Evolutionary conservation across 2,797 vertebrate species (phyloP), one percentile per base, ranked within the genome.

Genomic region (Spheniscus humboldti): DNA sequence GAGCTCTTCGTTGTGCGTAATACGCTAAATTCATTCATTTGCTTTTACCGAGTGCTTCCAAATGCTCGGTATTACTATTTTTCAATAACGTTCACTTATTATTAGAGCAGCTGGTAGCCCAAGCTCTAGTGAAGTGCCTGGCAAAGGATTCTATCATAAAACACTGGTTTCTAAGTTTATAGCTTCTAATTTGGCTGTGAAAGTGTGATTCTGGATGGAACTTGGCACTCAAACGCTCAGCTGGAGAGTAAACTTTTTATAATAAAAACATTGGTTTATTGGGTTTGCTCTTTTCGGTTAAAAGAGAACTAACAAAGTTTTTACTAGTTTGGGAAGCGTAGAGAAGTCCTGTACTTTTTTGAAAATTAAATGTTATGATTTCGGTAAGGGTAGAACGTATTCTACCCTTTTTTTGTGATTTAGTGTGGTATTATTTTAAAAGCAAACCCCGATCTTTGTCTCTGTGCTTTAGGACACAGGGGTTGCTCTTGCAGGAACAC

Each of bases 131-230:
- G 87, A 95, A 96, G 92, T 94, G 92, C 27, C 79, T 94, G 88
- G 95, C 90, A 96, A 93, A 86, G 66, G 68, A 53, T 55, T 83
- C 66, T 83, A 83, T 64, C 39, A 31, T 94, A 94, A 96, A 96
- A 81, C 92, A 84, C 79, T 94, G 75, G 69, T 95, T 97, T 96
- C 96, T 96, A 96, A 91, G 94, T 97, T 96, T 96, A 96, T 84
- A 94, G 92, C 94, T 97, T 96, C 92, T 96, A 97, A 97, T 93
- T 92, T 95, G 97, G 95, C 94, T 89, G 90, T 94, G 72, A 77
- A 88, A 94, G 60, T 94, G 85, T 84, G 69, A 75, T 91, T 93
- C 68, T 82, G 88, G 90, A 71, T 87, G 76, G 92, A 97, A 96
- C 57, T 94, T 96, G 97, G 62, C 94, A 83, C 53, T 77, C 45